Conservation (phyloP, 2,797 vertebrate genomes). For the Pipistrellus pygmaeus region DNA sequence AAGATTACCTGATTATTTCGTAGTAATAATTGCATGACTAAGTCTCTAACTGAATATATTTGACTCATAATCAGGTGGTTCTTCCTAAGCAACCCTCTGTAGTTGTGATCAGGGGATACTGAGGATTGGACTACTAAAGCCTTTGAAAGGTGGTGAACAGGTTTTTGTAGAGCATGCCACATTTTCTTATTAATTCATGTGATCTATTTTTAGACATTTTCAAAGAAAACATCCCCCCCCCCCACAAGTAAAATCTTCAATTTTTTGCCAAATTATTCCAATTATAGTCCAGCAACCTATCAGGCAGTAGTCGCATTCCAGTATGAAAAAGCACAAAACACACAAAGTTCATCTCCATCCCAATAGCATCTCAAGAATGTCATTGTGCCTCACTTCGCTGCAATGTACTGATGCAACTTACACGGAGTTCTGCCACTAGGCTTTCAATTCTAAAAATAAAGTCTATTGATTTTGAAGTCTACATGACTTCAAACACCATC, state of each 20-base stretch:
- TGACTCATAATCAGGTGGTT: neutral
- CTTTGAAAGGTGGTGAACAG: neutral
- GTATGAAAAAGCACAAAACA: neutral
- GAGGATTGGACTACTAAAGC: neutral
- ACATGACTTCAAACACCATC: neutral
- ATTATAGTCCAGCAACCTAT: neutral
- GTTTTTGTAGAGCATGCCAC: neutral
- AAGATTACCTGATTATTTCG: neutral
- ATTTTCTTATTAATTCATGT: neutral
- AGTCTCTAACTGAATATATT: neutral
- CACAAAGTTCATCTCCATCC: neutral
- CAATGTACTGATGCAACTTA: neutral
- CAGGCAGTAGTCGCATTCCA: neutral
- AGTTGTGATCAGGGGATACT: neutral
- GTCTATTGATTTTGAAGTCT: no score
- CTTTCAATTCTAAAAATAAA: neutral
- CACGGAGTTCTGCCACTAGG: neutral
- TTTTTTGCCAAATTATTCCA: neutral
- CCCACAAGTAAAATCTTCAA: conserved; percentile 3
- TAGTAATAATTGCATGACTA: neutral
- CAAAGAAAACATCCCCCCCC: neutral
- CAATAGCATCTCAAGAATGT: neutral
- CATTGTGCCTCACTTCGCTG: neutral
- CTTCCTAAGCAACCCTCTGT: neutral
- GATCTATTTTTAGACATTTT: conserved; percentile 25